Evolutionary conservation across 2,888 invertebrate genomes (phyloP).

Genomic region (Furcula furcula): DNA sequence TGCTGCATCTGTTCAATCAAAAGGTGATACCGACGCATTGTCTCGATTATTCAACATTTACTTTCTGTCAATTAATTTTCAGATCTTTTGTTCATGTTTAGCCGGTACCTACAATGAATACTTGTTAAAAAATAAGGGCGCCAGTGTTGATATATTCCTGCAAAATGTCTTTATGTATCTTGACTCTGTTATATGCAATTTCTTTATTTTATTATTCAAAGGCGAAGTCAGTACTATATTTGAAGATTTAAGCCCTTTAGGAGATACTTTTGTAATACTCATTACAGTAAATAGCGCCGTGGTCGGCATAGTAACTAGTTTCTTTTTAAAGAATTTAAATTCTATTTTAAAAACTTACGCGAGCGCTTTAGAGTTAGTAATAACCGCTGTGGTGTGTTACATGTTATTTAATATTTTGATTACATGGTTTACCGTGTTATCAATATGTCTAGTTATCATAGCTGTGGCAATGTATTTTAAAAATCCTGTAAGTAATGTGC

Average conservation of each 20-base stretch:
- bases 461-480: conserved; percentile 94
- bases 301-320: conserved; percentile 96
- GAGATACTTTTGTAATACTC: conserved; percentile 86
- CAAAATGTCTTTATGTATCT: conserved; percentile 98
- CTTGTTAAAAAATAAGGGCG: conserved; percentile 92
- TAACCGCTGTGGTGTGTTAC: conserved; percentile 94
- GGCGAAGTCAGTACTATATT: conserved; percentile 85
- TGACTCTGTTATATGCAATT: conserved; percentile 95
- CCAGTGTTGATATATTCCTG: conserved; percentile 92
- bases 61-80: conserved; percentile 85
- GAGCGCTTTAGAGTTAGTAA: conserved; percentile 94
- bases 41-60: conserved; percentile 80
- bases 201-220: conserved; percentile 85
- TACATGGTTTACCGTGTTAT: conserved; percentile 89
- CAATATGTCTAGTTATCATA: conserved; percentile 90
- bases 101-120: conserved; percentile 98
- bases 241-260: conserved; percentile 78
- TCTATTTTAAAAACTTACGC: conserved; percentile 98
- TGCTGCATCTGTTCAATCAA: conserved; percentile 61
- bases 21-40: conserved; percentile 46
- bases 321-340: conserved; percentile 95
- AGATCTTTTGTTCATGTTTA: conserved; percentile 95
- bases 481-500: conserved; percentile 89
- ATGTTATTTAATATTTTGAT: conserved; percentile 92
- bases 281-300: conserved; percentile 95